Evolutionary conservation across 2,797 vertebrate species (phyloP).

Genomic region (Oreochromis mossambicus): DNA sequence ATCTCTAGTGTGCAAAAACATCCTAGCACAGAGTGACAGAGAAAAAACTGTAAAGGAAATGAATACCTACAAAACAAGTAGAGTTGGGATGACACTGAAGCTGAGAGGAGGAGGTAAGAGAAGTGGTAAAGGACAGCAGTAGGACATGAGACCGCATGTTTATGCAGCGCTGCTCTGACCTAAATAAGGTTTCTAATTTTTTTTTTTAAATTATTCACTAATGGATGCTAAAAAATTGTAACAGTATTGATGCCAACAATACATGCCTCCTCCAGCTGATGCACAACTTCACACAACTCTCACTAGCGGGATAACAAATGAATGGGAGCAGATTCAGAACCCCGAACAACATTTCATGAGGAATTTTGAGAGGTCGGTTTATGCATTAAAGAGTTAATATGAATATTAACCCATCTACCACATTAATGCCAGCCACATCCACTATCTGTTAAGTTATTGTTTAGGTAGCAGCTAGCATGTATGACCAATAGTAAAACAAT

Average conservation of each 20-base stretch:
- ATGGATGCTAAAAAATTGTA: background rate
- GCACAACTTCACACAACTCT: background rate
- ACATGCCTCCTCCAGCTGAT: background rate
- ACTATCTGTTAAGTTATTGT: background rate
- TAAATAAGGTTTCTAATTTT: fast-evolving
- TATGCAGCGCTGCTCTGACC: background rate
- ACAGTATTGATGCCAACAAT: background rate
- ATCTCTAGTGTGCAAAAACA: slow-evolving; percentile 50
- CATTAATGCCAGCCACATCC: background rate
- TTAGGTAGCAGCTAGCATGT: fast-evolving
- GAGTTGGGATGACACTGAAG: background rate
- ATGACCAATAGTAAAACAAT: background rate
- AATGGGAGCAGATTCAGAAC: background rate
- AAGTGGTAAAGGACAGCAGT: background rate
- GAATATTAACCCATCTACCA: background rate
- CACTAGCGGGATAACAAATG: background rate
- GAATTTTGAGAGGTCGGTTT: background rate
- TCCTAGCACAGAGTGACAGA: background rate
- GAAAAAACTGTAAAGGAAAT: slow-evolving; percentile 46
- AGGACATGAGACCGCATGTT: fast-evolving
- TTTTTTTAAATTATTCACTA: background rate
- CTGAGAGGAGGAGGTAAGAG: background rate
- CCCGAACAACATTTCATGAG: background rate
- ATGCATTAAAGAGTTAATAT: background rate
- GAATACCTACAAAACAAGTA: slow-evolving; percentile 21